Evolutionary conservation across 2,113 vertebrate genomes (phyloP), one percentile per base, ranked within the genome.

Genomic region (Tor tambroides): DNA sequence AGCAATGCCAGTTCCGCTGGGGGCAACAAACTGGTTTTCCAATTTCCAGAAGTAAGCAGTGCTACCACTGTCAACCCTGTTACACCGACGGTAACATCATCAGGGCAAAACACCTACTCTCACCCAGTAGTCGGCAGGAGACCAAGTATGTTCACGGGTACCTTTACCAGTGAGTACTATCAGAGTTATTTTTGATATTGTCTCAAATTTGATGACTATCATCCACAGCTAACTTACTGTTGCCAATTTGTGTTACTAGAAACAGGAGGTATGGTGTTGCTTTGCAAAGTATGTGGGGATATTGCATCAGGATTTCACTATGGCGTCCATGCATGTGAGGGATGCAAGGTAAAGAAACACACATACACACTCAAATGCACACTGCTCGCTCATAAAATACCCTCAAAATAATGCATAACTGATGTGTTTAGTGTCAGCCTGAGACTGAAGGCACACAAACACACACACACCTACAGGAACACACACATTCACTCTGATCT

Each of bases 231-330:
- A 26, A 28, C 77, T 23, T n/a, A n/a, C 21, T 82, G n/a, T 23
- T n/a, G 43, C 56, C 19, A 77, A 72, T 80, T 71, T 81, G 51
- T 71, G 38, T 88, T 56, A 30, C 12, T 80, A 95, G 95, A 95
- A 69, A 93, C 93, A 0, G 94, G 94, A 85, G 95, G 95, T 1
- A 95, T 96, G 95, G 94, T 96, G 88, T 93, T 96, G 38, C 89
- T 96, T 80, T 96, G 95, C 79, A 96, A 96, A 90, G 95, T 96
- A 85, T 96, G 95, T 35, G 95, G 95, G 1, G 95, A 96, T 93
- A 94, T 95, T 7, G 95, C 95, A 0, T 96, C 95, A 21, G 95
- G 95, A 7, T 96, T 96, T 90, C 95, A 96, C 87, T 96, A 96
- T 1, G 95, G 95, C 0, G 95, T 96, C 10, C 95, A 96, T 32